These are phyloP conservation scores for Nomada lathburiana DNA, from an alignment of 2,888 invertebrate genomes.

Conservation along the genomic window DNA sequence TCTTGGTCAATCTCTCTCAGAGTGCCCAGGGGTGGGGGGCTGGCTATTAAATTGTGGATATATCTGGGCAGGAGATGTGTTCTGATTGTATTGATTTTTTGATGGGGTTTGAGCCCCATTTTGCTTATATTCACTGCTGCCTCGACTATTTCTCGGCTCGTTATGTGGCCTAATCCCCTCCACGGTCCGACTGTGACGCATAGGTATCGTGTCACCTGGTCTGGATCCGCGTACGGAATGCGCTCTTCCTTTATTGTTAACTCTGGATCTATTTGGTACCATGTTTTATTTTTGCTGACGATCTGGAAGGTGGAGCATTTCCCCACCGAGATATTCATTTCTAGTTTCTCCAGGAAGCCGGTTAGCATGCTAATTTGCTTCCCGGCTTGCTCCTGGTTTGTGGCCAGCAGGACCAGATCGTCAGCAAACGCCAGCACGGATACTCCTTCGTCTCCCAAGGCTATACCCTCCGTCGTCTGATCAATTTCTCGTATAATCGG, in stretches of 20 bases:
- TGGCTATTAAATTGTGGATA: neutral
- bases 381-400: neutral
- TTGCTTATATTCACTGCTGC: neutral
- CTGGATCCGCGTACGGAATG: neutral
- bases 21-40: neutral
- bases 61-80: neutral
- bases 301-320: neutral
- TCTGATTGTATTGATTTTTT: neutral
- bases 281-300: neutral
- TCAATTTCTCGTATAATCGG: neutral
- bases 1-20: neutral
- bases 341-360: neutral
- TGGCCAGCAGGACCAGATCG: neutral
- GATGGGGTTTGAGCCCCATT: neutral
- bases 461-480: neutral
- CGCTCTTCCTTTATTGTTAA: fast-evolving
- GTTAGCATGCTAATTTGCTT: neutral
- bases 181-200: neutral
- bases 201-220: neutral
- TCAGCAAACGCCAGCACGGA: neutral
- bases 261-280: neutral
- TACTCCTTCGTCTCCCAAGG: neutral
- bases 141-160: neutral
- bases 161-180: neutral
- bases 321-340: neutral